Evolutionary conservation across 2,797 vertebrate genomes (phyloP), one percentile per base, ranked within the genome.

Genomic region (Sus cebifrons): DNA sequence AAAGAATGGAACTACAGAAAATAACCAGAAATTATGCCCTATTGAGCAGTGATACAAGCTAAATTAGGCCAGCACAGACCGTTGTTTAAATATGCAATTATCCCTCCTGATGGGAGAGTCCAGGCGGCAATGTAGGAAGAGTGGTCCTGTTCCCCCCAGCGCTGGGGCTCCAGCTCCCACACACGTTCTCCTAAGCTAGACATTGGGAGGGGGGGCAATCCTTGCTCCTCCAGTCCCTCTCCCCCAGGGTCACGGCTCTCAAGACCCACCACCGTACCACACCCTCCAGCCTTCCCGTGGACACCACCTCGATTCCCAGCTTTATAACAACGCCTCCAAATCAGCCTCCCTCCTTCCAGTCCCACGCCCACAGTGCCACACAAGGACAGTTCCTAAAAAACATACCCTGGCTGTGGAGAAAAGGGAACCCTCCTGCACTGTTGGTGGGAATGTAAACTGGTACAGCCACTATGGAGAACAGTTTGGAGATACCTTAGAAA

Each of bases 71-170:
- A 79, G 87, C 44, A 83, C 20, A 89, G 88, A 79, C 70, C 93
- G 86, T 75, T 96, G 85, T 96, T 97, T 86, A 96, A 96, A 97
- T 75, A 86, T 36, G 93, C 89, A 93, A 94, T 96, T 92, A 94
- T 32, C 96, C 95, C 91, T 91, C 60, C 23, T 84, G 83, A 86
- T 79, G 49, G 79, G 60, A 18, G 83, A 88, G 36, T 49, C 44
- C 6, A 49, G 71, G 70, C 23, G 7, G 1, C 60, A 89, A 75
- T 86, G 86, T 5, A 88, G 82, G 78, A 87, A 52, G n/a, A 79
- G 18, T 10, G 14, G 78, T 18, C 86, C 64, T 91, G 82, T 68
- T 88, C 70, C 73, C 36, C 12, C 20, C 78, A 17, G 18, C 12
- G 71, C 77, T 5, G 17, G 86, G 78, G 70, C 36, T 88, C 84